Percentiles rank a stretch among this genome's conserved stretches.
Conservation (phyloP, 2,113 vertebrate genomes). For the Cyanoderma ruficeps region DNA sequence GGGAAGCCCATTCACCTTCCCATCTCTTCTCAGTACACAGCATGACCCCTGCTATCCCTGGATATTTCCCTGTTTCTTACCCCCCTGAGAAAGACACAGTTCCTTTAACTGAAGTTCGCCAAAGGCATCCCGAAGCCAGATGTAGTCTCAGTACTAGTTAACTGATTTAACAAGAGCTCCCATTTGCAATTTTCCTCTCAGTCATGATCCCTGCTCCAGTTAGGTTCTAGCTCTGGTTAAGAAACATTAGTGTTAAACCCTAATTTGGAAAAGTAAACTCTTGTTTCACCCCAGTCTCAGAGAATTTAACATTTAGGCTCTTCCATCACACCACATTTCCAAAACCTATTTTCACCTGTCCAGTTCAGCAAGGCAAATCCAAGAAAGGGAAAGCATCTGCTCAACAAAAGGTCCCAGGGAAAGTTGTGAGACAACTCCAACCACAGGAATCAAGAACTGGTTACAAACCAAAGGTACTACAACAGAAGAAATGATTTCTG, state of each 20-base stretch:
- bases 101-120: background rate
- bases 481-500: background rate
- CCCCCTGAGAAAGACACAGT: background rate
- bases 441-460: background rate
- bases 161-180: background rate
- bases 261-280: background rate
- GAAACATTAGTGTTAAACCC: background rate
- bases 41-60: background rate
- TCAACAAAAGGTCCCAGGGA: background rate
- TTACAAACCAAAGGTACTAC: slow-evolving; percentile 9
- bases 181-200: background rate
- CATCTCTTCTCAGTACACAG: background rate
- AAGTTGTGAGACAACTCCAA: background rate
- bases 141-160: background rate
- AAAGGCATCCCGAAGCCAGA: background rate
- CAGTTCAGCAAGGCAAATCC: background rate
- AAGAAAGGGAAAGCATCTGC: background rate
- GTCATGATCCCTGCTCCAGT: background rate
- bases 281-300: background rate
- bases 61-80: background rate
- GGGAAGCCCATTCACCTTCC: background rate
- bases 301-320: background rate
- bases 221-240: background rate
- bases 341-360: background rate
- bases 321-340: background rate